phyloP scores from a whole-genome alignment of 2,797 vertebrate species.

The Xenopus petersii region DNA sequence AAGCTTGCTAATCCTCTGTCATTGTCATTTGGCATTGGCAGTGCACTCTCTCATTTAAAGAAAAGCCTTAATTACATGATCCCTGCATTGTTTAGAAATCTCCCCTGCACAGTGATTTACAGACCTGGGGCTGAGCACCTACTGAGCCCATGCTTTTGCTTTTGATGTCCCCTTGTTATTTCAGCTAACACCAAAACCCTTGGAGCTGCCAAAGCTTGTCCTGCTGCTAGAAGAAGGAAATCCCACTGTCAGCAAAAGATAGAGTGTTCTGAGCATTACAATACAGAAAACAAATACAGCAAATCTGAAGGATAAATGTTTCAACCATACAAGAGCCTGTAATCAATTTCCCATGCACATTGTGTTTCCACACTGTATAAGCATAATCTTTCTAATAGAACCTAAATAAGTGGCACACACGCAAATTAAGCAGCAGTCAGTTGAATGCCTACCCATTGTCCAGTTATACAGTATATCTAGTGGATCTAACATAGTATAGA shows the following conservation, averaged over 20 bases:
- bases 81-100: slow-evolving; percentile 40
- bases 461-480: too few species aligned
- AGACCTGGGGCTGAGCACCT: slow-evolving; percentile 20
- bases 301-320: neutral
- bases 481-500: too few species aligned
- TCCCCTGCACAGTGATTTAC: slow-evolving; percentile 48
- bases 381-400: too few species aligned
- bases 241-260: slow-evolving; percentile 22
- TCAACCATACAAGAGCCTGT: neutral
- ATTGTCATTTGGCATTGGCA: slow-evolving; percentile 5
- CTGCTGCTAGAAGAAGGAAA: slow-evolving; percentile 7
- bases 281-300: neutral
- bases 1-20: slow-evolving; percentile 31
- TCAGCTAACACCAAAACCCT: slow-evolving; percentile 8
- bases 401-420: too few species aligned
- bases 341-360: neutral
- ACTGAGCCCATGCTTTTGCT: slow-evolving; percentile 32
- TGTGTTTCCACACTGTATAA: neutral
- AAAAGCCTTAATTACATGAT: slow-evolving; percentile 45
- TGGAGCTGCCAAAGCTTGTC: slow-evolving; percentile 13
- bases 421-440: too few species aligned
- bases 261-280: neutral
- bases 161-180: slow-evolving; percentile 41
- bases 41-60: slow-evolving; percentile 41
- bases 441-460: too few species aligned